Percentiles rank a stretch among this genome's conserved stretches.
Evolutionary conservation across 2,113 vertebrate genomes (phyloP).

Genomic region (Dipodomys merriami): DNA sequence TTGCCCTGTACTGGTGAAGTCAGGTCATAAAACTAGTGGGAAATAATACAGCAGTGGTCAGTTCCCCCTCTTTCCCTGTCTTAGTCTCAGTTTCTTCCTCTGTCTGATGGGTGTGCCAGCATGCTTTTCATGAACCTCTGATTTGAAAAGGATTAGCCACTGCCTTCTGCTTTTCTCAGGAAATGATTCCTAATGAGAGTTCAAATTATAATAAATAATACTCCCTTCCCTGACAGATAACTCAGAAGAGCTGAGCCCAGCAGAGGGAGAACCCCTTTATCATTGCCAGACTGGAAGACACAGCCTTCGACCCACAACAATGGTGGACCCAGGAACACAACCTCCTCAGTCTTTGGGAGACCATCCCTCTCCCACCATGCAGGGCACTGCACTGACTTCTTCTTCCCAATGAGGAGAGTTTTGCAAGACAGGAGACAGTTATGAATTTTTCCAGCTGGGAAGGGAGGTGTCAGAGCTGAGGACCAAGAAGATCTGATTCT

Average conservation of each 20-base stretch:
- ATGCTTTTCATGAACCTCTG: neutral
- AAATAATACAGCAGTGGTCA: neutral
- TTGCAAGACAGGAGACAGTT: no score
- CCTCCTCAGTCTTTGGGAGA: neutral
- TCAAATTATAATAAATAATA: slow-evolving; percentile 15
- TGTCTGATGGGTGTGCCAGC: neutral
- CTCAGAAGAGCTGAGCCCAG: neutral
- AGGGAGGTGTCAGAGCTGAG: neutral
- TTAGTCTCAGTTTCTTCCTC: slow-evolving; percentile 41
- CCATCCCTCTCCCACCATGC: neutral
- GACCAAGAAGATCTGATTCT: neutral
- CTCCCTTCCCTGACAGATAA: neutral
- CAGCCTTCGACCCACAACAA: neutral
- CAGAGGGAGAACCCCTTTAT: neutral
- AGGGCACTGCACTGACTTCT: neutral
- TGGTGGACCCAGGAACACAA: neutral
- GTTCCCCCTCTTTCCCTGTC: neutral
- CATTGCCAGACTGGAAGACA: neutral
- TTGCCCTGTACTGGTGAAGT: neutral
- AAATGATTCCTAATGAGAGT: neutral
- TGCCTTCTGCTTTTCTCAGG: neutral
- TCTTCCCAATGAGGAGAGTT: neutral
- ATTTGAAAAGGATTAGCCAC: slow-evolving; percentile 6
- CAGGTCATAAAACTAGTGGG: neutral
- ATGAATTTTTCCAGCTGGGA: neutral